phyloP scores from a whole-genome alignment of 2,113 vertebrate species.

The Beaufortia kweichowensis region DNA sequence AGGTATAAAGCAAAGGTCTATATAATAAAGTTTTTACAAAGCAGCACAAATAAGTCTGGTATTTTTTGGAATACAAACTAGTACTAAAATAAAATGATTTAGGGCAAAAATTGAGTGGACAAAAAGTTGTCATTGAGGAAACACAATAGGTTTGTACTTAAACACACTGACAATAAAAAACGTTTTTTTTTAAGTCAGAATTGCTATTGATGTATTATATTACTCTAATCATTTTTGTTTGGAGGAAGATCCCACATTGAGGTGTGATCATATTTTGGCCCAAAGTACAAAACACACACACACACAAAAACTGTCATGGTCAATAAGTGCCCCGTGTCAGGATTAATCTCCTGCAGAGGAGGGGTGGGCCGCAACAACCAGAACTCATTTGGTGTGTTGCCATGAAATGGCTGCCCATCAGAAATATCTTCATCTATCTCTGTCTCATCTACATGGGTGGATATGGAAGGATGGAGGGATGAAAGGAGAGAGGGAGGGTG shows the following conservation, averaged over 20 bases:
- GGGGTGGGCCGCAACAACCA: conserved; percentile 56
- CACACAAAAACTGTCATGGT: conserved; percentile 50
- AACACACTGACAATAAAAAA: no score
- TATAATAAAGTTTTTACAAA: no score
- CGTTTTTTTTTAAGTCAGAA: no score
- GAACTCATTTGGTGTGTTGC: conserved; percentile 65
- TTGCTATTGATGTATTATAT: no score
- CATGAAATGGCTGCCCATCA: conserved; percentile 55
- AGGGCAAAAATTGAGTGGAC: no score
- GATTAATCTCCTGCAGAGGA: conserved; percentile 66
- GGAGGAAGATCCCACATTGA: background rate
- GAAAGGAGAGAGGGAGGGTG: conserved; percentile 52
- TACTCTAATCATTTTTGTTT: no score
- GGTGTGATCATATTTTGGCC: background rate
- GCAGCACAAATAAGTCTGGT: no score
- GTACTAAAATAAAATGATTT: no score
- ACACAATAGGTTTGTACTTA: no score
- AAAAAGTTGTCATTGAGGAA: no score
- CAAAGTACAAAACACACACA: conserved; percentile 45
- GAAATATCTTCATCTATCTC: conserved; percentile 72
- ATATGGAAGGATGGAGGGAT: conserved; percentile 55
- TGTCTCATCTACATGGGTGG: conserved; percentile 71
- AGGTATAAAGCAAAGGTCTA: no score
- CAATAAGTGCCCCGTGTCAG: conserved; percentile 52
- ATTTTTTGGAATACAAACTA: no score